Conservation (phyloP, 2,113 vertebrate species). For the Esox niger region DNA sequence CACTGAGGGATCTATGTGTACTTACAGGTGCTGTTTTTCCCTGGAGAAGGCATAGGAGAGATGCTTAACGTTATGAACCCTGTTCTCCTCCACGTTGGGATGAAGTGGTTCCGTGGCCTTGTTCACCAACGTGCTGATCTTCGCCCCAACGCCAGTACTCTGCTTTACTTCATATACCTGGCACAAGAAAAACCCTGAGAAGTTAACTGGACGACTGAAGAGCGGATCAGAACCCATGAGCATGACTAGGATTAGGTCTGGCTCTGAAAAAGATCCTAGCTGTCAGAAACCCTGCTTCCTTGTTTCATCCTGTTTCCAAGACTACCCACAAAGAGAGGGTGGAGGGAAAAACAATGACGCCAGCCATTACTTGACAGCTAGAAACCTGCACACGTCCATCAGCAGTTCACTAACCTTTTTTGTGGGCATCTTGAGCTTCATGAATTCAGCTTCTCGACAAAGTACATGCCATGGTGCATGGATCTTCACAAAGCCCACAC, state of each 20-base stretch:
- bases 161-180: conserved; percentile 91
- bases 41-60: conserved; percentile 94
- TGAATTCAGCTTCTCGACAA: conserved; percentile 86
- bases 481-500: conserved; percentile 85
- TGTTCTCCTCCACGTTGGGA: conserved; percentile 85
- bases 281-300: no score
- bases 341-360: no score
- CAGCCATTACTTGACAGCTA: no score
- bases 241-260: no score
- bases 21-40: conserved; percentile 95
- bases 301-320: no score
- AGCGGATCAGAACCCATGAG: no score
- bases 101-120: conserved; percentile 90
- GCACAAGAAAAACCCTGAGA: no score
- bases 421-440: conserved; percentile 90
- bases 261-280: no score
- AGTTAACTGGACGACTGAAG: no score
- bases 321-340: no score
- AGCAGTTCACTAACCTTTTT: conserved; percentile 76
- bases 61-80: conserved; percentile 80
- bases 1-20: conserved; percentile 18
- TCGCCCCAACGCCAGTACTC: conserved; percentile 80
- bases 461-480: conserved; percentile 85
- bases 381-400: not conserved
- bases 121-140: conserved; percentile 83